phyloP scores from a whole-genome alignment of 2,888 invertebrate genomes.

The Endomychus coccineus region DNA sequence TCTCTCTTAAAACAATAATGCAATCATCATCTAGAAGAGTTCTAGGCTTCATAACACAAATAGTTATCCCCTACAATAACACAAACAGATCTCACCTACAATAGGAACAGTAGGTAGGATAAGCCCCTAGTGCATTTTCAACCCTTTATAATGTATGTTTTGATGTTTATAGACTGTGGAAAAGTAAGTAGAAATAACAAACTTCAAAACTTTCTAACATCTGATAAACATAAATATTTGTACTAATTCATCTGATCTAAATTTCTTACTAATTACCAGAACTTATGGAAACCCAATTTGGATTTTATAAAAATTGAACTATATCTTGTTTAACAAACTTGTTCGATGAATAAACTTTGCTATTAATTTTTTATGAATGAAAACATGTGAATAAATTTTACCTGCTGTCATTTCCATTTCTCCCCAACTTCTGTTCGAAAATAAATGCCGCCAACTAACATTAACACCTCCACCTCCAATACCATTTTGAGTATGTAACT shows the following conservation, averaged over 20 bases:
- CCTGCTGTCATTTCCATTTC: constrained; percentile 82
- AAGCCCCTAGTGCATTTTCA: too few species aligned
- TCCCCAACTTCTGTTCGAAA: constrained; percentile 80
- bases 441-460: constrained; percentile 65
- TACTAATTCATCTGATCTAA: not conserved
- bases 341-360: not conserved
- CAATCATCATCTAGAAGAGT: too few species aligned
- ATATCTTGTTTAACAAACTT: not conserved
- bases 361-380: not conserved
- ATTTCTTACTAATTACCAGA: not conserved
- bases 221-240: too few species aligned
- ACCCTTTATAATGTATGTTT: too few species aligned
- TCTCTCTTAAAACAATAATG: too few species aligned
- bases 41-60: too few species aligned
- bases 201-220: too few species aligned
- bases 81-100: too few species aligned
- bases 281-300: not conserved
- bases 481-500: constrained; percentile 81
- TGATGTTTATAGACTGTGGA: too few species aligned
- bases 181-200: too few species aligned
- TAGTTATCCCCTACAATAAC: too few species aligned
- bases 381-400: constrained; percentile 14
- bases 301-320: not conserved
- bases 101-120: too few species aligned
- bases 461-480: constrained; percentile 74